A percentile compares a stretch with the other conserved stretches of the same genome.
phyloP scores from a whole-genome alignment of 2,888 invertebrate genomes.

The Lasioglossum pauxillum region DNA sequence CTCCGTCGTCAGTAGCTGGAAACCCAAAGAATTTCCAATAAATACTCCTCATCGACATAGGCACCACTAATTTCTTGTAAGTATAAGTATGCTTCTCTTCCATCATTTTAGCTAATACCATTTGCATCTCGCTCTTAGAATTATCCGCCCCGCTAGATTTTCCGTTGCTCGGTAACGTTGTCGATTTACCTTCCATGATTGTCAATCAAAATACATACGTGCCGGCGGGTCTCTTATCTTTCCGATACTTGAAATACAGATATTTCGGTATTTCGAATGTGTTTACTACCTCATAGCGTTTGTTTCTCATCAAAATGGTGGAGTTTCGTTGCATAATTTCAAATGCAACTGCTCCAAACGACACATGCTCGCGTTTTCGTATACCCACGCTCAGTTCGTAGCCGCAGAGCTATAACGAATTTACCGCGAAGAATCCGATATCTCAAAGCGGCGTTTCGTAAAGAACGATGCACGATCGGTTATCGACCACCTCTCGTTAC shows the following conservation, averaged over 20 bases:
- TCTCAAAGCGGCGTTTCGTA: conserved; percentile 74
- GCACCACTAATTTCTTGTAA: conserved; percentile 85
- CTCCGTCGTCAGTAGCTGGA: conserved; percentile 85
- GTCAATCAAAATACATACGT: conserved; percentile 51
- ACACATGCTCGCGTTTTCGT: conserved; percentile 31
- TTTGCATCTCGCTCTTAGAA: conserved; percentile 71
- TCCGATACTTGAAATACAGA: conserved; percentile 36
- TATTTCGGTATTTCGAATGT: conserved; percentile 27
- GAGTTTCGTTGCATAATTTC: conserved; percentile 69
- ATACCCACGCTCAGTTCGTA: not conserved
- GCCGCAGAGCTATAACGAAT: conserved; percentile 66
- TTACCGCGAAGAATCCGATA: conserved; percentile 79
- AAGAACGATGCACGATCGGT: conserved; percentile 75
- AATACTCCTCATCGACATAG: conserved; percentile 85
- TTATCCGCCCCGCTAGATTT: conserved; percentile 56
- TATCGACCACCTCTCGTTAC: conserved; percentile 78
- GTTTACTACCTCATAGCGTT: conserved; percentile 47
- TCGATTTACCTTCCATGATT: conserved; percentile 65
- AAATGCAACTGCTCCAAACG: conserved; percentile 22
- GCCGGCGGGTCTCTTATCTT: conserved; percentile 45
- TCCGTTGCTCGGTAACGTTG: conserved; percentile 52
- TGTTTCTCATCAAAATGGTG: conserved; percentile 71
- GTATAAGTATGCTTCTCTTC: conserved; percentile 83
- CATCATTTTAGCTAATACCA: conserved; percentile 81
- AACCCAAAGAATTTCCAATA: conserved; percentile 86